phyloP scores from a whole-genome alignment of 2,888 invertebrate species.

The Tetranychus piercei region DNA sequence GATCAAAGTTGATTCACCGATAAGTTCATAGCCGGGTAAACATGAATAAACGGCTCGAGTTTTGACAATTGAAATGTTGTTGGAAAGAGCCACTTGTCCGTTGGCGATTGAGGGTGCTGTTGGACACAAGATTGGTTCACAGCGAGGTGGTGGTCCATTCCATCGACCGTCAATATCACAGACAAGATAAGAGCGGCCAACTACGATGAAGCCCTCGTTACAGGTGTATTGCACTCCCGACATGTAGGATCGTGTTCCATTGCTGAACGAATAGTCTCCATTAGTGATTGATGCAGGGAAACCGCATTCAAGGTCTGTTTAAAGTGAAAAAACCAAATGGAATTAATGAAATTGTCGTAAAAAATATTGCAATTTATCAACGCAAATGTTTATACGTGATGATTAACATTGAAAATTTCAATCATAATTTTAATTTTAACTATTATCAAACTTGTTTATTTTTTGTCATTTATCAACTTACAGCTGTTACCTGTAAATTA shows the following conservation, averaged over 20 bases:
- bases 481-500: too few relatives aligned
- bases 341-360: neutral
- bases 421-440: too few relatives aligned
- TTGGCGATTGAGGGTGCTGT: conserved; percentile 47
- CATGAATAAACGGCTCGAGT: conserved; percentile 57
- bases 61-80: conserved; percentile 40
- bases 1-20: conserved; percentile 46
- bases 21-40: conserved; percentile 45
- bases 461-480: too few relatives aligned
- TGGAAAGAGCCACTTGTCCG: conserved; percentile 31
- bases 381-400: too few relatives aligned
- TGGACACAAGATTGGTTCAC: conserved; percentile 57
- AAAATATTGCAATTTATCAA: neutral
- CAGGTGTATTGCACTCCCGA: conserved; percentile 69
- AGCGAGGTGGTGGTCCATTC: conserved; percentile 68
- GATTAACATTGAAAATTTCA: too few relatives aligned
- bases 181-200: conserved; percentile 56
- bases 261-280: conserved; percentile 59
- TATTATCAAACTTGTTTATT: too few relatives aligned
- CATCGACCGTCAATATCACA: conserved; percentile 81
- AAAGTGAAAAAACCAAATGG: neutral
- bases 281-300: conserved; percentile 65
- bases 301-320: conserved; percentile 47
- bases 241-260: conserved; percentile 66
- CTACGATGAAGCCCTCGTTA: conserved; percentile 63